phyloP scores from a whole-genome alignment of 2,797 vertebrate genomes.

The Petrocephalus schoutedeni region DNA sequence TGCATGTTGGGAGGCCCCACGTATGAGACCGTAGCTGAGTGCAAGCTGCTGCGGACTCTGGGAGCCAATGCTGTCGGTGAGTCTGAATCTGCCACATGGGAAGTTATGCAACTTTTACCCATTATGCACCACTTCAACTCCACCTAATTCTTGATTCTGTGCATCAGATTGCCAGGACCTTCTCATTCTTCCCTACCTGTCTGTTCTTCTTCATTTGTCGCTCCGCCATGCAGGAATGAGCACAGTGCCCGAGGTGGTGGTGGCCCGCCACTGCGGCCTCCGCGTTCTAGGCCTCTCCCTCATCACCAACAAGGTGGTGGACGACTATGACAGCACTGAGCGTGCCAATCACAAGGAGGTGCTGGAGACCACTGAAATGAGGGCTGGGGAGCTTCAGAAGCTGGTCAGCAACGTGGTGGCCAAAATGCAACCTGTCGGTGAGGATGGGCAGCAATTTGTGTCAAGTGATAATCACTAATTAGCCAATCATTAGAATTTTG shows the following conservation, averaged over 20 bases:
- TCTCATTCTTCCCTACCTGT: background rate
- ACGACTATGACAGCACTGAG: slow-evolving; percentile 60
- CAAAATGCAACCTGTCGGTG: slow-evolving; percentile 37
- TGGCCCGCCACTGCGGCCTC: slow-evolving; percentile 75
- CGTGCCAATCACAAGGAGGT: slow-evolving; percentile 68
- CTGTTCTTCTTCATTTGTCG: background rate
- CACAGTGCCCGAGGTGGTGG: slow-evolving; percentile 76
- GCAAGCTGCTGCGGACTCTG: slow-evolving; percentile 57
- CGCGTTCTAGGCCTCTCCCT: slow-evolving; percentile 77
- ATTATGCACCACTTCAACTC: background rate
- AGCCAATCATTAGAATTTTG: background rate
- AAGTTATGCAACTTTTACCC: background rate
- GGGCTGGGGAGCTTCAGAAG: slow-evolving; percentile 55
- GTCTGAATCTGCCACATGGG: slow-evolving; percentile 31
- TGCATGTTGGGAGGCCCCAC: slow-evolving; percentile 70
- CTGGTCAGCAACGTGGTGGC: slow-evolving; percentile 54
- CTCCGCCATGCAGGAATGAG: slow-evolving; percentile 69
- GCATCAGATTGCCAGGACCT: background rate
- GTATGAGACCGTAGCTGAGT: slow-evolving; percentile 74
- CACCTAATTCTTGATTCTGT: background rate
- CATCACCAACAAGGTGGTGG: slow-evolving; percentile 75
- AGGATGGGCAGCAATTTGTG: background rate
- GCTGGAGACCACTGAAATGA: slow-evolving; percentile 51
- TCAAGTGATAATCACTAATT: background rate
- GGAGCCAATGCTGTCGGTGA: slow-evolving; percentile 76